Evolutionary conservation across 92 coral and sea anemone genomes (phyloP).

Genomic region (Montipora capitata): DNA sequence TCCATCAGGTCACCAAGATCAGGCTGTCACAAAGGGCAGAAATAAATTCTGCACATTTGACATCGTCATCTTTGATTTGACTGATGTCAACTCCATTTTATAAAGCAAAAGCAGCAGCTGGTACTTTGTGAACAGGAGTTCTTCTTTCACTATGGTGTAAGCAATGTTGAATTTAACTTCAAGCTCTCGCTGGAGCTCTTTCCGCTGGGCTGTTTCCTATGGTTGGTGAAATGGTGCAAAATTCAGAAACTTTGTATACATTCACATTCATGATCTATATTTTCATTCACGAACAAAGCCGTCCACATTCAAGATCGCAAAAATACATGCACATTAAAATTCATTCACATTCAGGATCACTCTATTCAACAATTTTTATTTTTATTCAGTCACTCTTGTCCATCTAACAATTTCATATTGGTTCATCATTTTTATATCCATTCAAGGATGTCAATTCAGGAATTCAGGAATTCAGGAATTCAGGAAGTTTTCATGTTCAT

Average conservation of each 20-base stretch:
- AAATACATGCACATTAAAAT: slow-evolving; percentile 15
- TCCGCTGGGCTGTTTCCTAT: too few relatives aligned
- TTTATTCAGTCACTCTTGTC: slow-evolving; percentile 14
- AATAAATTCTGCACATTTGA: too few relatives aligned
- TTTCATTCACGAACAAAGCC: not conserved
- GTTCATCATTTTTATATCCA: slow-evolving; percentile 17
- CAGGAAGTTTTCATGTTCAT: not conserved
- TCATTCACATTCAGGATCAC: slow-evolving; percentile 25
- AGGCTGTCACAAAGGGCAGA: too few relatives aligned
- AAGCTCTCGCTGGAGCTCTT: too few relatives aligned
- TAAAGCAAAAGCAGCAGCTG: too few relatives aligned
- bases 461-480: not conserved
- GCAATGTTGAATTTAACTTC: too few relatives aligned
- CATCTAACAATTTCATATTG: slow-evolving; percentile 23
- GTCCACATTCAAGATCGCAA: not conserved
- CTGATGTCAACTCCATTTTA: too few relatives aligned
- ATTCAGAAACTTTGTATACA: slow-evolving; percentile 8
- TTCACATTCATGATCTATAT: not conserved
- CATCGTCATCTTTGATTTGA: too few relatives aligned
- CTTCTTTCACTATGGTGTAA: too few relatives aligned
- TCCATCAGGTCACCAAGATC: too few relatives aligned
- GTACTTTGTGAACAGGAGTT: too few relatives aligned
- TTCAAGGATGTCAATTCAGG: slow-evolving; percentile 18
- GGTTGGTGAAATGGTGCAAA: too few relatives aligned
- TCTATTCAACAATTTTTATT: slow-evolving; percentile 15